Percentiles rank a stretch among this genome's conserved stretches.
phyloP scores from a whole-genome alignment of 1,140 invertebrate species.

The Ips typographus region DNA sequence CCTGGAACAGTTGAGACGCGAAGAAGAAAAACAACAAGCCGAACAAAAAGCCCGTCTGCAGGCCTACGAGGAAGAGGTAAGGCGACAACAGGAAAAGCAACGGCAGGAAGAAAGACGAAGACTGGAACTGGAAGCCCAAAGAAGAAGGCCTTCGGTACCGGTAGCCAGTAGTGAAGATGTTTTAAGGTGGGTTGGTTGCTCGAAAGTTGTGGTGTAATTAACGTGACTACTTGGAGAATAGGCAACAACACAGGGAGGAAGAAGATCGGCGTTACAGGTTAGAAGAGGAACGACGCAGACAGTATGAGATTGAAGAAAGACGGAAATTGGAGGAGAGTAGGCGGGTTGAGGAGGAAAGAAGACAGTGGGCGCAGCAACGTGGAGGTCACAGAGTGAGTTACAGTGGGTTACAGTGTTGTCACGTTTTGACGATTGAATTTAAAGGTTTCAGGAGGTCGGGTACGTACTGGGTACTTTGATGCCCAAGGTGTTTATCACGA shows the following conservation, averaged over 20 bases:
- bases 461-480: conserved; percentile 33
- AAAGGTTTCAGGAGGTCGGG: conserved; percentile 2
- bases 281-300: conserved; percentile 25
- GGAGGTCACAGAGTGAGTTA: background rate
- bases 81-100: conserved; percentile 16
- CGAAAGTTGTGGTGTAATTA: too few species aligned
- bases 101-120: conserved; percentile 14
- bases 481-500: conserved; percentile 30
- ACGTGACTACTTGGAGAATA: conserved; percentile 3
- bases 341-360: conserved; percentile 24
- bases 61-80: conserved; percentile 22
- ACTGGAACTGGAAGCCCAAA: conserved; percentile 3
- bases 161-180: too few species aligned
- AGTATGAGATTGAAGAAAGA: conserved; percentile 28
- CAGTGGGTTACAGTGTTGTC: background rate
- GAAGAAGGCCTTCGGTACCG: conserved; percentile 2
- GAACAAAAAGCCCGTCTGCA: conserved; percentile 23
- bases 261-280: conserved; percentile 16
- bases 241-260: conserved; percentile 14
- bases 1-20: conserved; percentile 6
- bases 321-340: background rate
- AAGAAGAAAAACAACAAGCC: conserved; percentile 4
- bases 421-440: background rate
- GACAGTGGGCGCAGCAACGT: conserved; percentile 17
- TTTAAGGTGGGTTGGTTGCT: too few species aligned